Conservation (phyloP, 2,888 invertebrate species). For the Eristalinus sepulchralis region DNA sequence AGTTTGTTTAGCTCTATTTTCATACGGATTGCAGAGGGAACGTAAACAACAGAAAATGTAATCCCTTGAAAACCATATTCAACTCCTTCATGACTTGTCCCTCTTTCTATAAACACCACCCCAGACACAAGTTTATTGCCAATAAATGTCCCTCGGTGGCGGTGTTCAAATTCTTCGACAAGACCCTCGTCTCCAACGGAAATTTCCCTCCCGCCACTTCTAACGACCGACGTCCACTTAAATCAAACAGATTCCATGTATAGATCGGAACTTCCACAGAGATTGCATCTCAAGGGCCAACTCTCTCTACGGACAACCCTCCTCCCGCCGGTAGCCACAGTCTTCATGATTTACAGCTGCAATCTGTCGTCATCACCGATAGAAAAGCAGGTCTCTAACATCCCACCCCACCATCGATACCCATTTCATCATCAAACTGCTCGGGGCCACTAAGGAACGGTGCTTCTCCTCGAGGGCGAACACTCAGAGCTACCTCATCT, state of each 20-base stretch:
- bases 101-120: background rate
- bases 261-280: background rate
- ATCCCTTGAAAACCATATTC: background rate
- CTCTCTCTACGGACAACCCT: background rate
- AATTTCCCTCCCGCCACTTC: background rate
- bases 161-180: background rate
- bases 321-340: background rate
- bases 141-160: background rate
- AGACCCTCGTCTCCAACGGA: background rate
- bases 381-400: background rate
- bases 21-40: too few relatives aligned
- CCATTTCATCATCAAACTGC: background rate
- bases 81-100: background rate
- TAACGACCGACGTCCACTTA: background rate
- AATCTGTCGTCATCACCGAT: background rate
- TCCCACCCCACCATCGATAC: background rate
- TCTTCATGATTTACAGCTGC: background rate
- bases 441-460: background rate
- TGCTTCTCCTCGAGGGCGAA: background rate
- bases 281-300: background rate
- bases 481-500: background rate
- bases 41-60: background rate
- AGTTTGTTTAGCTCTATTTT: too few relatives aligned
- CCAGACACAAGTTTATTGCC: background rate
- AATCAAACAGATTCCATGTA: background rate